Conservation (phyloP, 23 tunicate species). For the Oikopleura dioica region DNA sequence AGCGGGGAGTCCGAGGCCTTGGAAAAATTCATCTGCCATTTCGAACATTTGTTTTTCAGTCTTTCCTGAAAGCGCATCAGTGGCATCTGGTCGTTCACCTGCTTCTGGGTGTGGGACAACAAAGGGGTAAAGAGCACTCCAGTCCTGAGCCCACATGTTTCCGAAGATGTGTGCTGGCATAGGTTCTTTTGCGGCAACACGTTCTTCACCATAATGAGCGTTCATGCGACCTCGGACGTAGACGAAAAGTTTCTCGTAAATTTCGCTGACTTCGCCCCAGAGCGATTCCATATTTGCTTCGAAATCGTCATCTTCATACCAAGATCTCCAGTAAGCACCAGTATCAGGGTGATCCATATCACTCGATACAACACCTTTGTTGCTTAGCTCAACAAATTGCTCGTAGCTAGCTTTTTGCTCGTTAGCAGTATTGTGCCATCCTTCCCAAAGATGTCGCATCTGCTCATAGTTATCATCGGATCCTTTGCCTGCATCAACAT, state of each 20-base stretch:
- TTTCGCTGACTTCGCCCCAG: slow-evolving; percentile 15
- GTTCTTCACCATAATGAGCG: neutral
- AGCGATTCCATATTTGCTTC: neutral
- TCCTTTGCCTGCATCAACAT: too few species aligned
- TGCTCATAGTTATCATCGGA: slow-evolving; percentile 37
- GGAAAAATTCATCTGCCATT: neutral
- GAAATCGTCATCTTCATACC: neutral
- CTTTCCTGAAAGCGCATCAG: slow-evolving; percentile 14
- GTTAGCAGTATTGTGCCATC: slow-evolving; percentile 69
- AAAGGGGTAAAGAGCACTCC: slow-evolving; percentile 51
- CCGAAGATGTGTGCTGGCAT: slow-evolving; percentile 15
- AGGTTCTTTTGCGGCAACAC: neutral
- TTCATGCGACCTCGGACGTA: slow-evolving; percentile 18
- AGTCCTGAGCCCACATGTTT: slow-evolving; percentile 99
- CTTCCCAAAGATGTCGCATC: slow-evolving; percentile 43
- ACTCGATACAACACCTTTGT: slow-evolving; percentile 31
- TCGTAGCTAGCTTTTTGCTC: neutral
- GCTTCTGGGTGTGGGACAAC: slow-evolving; percentile 35
- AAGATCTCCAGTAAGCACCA: neutral
- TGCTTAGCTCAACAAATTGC: neutral
- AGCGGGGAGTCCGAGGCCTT: slow-evolving; percentile 34
- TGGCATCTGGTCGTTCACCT: slow-evolving; percentile 79
- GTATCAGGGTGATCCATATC: slow-evolving; percentile 13
- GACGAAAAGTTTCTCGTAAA: neutral
- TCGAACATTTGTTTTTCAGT: neutral